Evolutionary conservation across 1,140 invertebrate species (phyloP).

Genomic region (Neotoxoptera formosana): DNA sequence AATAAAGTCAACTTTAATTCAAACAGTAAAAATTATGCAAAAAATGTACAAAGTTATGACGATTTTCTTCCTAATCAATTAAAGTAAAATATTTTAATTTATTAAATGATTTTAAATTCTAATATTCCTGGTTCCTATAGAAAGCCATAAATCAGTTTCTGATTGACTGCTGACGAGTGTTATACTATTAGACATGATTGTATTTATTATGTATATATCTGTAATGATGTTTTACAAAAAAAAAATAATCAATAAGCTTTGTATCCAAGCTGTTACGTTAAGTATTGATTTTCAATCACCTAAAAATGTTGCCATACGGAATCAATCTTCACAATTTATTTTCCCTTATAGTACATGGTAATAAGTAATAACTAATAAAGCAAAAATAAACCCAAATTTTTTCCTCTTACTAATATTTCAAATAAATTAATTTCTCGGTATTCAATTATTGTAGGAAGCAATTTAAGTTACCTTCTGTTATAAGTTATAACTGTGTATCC

Average conservation of each 20-base stretch:
- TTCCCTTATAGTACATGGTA: background rate
- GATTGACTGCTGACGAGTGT: background rate
- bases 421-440: too few relatives aligned
- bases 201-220: conserved; percentile 14
- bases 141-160: conserved; percentile 17
- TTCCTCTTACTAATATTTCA: background rate
- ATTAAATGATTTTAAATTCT: background rate
- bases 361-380: background rate
- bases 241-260: background rate
- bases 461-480: too few relatives aligned
- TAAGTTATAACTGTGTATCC: too few relatives aligned
- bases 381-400: background rate
- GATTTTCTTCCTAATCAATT: background rate
- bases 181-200: background rate
- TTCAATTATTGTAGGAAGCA: too few relatives aligned
- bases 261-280: background rate
- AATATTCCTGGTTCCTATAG: background rate
- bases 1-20: background rate
- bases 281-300: conserved; percentile 10
- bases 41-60: background rate
- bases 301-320: background rate
- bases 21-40: background rate
- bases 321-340: conserved; percentile 8
- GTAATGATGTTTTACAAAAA: background rate
- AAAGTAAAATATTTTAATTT: conserved; percentile 4